Conservation (phyloP, 2,888 invertebrate genomes). For the Meteorus colon region DNA sequence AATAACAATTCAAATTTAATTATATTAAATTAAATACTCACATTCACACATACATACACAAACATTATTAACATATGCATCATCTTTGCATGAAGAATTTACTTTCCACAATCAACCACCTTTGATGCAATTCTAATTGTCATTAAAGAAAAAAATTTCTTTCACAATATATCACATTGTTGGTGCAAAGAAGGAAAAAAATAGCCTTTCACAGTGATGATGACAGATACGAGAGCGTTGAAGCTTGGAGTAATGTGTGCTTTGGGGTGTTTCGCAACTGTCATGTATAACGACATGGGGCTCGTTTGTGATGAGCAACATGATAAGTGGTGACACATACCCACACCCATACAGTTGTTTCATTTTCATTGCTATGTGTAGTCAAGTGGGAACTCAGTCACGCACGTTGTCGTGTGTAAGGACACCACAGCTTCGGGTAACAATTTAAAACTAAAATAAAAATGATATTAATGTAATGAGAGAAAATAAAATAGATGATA, state of each 20-base stretch:
- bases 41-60: too few relatives aligned
- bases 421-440: too few relatives aligned
- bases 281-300: neutral
- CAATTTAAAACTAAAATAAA: neutral
- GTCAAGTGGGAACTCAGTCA: neutral
- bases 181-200: neutral
- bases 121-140: neutral
- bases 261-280: neutral
- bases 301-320: constrained; percentile 9
- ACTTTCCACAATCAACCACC: neutral
- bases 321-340: neutral
- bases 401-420: neutral
- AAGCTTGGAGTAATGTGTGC: neutral
- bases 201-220: neutral
- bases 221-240: neutral
- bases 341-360: neutral
- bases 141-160: neutral
- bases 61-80: too few relatives aligned
- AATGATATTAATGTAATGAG: neutral
- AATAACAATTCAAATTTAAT: neutral
- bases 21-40: neutral
- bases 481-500: neutral
- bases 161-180: neutral
- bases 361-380: neutral
- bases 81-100: too few relatives aligned